Base-by-base conservation (phyloP, 2,888 invertebrate genomes). In the Galerucella pusilla region DNA sequence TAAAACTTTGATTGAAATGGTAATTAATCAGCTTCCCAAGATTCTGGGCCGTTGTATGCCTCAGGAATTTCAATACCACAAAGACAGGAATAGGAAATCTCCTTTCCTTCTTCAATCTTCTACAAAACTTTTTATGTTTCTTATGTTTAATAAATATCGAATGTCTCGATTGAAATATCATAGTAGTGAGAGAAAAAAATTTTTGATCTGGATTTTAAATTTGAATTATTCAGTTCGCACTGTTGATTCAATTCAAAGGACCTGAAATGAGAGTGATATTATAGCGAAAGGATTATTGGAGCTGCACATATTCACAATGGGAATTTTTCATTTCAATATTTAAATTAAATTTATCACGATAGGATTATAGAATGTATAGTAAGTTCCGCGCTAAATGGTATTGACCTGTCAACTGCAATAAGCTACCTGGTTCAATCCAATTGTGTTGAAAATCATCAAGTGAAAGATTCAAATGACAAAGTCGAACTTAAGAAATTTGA, bases 1-100 rank as follows among this genome's bases (percentile, higher is more conserved):
- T 63, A 42, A 63, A 63, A 63, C 42, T 63, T 63, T 42, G 63
- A 63, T 63, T 63, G 63, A 63, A 63, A 63, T 63, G 35, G 16
- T 63, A 63, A 63, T 63, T 35, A 63, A 63, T 63, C 42, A 63
- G 42, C 35, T 63, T 63, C 63, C 63, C 35, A n/a, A 42, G 63
- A 42, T 35, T n/a, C 42, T 63, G 63, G n/a, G 63, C 35, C 42
- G 63, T 63, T 60, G n/a, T 63, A 63, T n/a, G 42, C 63, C 42
- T 63, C 42, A 42, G 35, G n/a, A 63, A 63, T 63, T 63, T 42
- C 63, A 63, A 63, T 63, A 63, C n/a, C 63, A 42, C 42, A 28
- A 60, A 28, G 28, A 60, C 25, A 63, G 63, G 35, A 63, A 63
- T 9, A 7, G 63, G 63, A 63, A n/a, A 63, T 42, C 63, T 42